Evolutionary conservation across 1,140 invertebrate genomes (phyloP), one percentile per base, ranked within the genome.

Genomic region (Drosophila aff.): DNA sequence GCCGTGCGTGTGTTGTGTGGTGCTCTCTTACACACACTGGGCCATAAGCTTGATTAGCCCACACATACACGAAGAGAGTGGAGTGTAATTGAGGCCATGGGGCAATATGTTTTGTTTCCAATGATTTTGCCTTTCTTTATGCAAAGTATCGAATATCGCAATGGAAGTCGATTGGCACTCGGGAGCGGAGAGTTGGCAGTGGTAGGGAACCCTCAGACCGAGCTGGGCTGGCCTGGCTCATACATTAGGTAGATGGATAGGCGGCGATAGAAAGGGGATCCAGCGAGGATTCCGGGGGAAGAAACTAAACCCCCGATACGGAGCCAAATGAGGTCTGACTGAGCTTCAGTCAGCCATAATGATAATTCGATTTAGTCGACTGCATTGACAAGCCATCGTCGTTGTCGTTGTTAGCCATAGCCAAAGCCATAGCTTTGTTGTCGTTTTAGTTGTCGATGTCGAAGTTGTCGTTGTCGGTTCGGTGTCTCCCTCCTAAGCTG

Each of bases 341-440:
- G 91, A 89, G 83, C 81, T 86, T 82, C 91, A 92, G 79, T 81
- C 91, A 92, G 86, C 86, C 91, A 92, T 92, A 91, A 91, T 92
- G 84, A 92, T 92, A 89, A 92, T 92, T 92, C 91, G 92, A 93
- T 92, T 92, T 91, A 85, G 60, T 76, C 67, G 74, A 86, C 83
- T 87, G 76, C 82, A 79, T 87, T 92, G 78, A 82, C 83, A 91
- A 78, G 81, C 73, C 66, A 76, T 73, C 72, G 86, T 79, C 43
- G 60, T 68, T 57, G 26, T 60, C 47, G 49, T 47, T 76, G 55
- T 55, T 55, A 38, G 52, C 52, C 33, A 55, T 53, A 53, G 18
- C 52, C 52, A 38, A 18, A 52, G 49, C 49, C 49, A 52, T 69
- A 58, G 55, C 55, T 58, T 58, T 40, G 40, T 50, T 69, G 41